A percentile compares a stretch with the other conserved stretches of the same genome.
Evolutionary conservation across 1,140 invertebrate genomes (phyloP).

Genomic region (Drosophila rufa): DNA sequence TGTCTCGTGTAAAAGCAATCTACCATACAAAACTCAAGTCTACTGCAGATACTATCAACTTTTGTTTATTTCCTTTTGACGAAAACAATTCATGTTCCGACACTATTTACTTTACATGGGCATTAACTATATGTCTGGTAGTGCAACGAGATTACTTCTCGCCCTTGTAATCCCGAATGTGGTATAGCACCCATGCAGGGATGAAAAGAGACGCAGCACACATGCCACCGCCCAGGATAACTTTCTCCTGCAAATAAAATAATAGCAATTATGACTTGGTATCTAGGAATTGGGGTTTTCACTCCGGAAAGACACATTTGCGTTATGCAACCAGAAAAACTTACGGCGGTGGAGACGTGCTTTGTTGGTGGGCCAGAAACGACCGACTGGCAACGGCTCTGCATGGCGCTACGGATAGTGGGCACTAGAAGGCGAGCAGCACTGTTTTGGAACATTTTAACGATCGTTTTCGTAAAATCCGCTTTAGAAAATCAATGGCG

Average conservation of each 20-base stretch:
- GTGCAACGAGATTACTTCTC: constrained; percentile 62
- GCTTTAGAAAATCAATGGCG: constrained; percentile 44
- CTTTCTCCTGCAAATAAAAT: constrained; percentile 71
- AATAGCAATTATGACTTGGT: constrained; percentile 1
- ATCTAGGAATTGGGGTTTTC: neutral
- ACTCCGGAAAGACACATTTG: constrained; percentile 10
- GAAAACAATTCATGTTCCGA: constrained; percentile 51
- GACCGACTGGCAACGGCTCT: constrained; percentile 77
- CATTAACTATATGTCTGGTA: constrained; percentile 49
- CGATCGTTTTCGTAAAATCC: constrained; percentile 18
- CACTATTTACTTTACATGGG: constrained; percentile 58
- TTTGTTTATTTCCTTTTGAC: constrained; percentile 44
- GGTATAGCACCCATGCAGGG: constrained; percentile 81
- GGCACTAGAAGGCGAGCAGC: constrained; percentile 79
- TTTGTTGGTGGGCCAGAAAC: constrained; percentile 78
- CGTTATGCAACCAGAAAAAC: constrained; percentile 80
- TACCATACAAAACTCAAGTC: neutral
- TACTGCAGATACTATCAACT: constrained; percentile 9
- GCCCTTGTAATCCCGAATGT: constrained; percentile 80
- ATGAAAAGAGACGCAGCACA: constrained; percentile 73
- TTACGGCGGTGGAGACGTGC: constrained; percentile 75
- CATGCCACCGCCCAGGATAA: constrained; percentile 79
- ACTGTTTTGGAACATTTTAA: constrained; percentile 82
- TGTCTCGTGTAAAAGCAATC: neutral
- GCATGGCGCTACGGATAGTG: constrained; percentile 74